Conservation (phyloP, 1,140 invertebrate species). For the Holcopasites calliopsidis region DNA sequence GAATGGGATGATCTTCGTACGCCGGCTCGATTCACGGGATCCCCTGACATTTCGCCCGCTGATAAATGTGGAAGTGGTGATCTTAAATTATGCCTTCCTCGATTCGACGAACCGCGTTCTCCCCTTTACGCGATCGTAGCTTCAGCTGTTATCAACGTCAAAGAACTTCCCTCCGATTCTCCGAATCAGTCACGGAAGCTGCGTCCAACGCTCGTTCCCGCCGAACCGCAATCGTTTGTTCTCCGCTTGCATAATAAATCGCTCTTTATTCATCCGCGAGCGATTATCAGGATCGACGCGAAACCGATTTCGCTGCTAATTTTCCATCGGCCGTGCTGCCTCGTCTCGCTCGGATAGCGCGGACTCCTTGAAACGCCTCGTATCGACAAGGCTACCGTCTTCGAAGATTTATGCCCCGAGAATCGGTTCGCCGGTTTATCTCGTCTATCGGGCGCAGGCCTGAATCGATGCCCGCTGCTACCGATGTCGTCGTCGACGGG, state of each 20-base stretch:
- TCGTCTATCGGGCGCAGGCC: constrained; percentile 26
- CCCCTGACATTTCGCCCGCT: constrained; percentile 67
- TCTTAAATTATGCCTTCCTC: constrained; percentile 23
- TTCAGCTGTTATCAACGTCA: background rate
- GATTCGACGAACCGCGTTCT: constrained; percentile 14
- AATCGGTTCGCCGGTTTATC: constrained; percentile 16
- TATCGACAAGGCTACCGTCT: constrained; percentile 45
- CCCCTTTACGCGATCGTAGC: background rate
- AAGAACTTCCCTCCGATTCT: background rate
- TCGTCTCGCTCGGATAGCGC: background rate
- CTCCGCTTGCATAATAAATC: background rate
- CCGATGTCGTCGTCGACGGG: constrained; percentile 26
- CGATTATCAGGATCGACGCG: constrained; percentile 4
- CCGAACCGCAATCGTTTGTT: background rate
- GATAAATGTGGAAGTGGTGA: constrained; percentile 54
- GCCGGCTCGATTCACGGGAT: constrained; percentile 64
- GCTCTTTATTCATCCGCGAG: background rate
- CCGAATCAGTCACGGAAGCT: background rate
- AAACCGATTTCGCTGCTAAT: constrained; percentile 15
- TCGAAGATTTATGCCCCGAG: constrained; percentile 33
- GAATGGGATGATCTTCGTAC: constrained; percentile 59
- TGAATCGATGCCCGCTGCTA: constrained; percentile 5
- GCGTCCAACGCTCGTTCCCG: background rate
- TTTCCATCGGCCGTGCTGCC: constrained; percentile 6
- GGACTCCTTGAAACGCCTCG: constrained; percentile 36